phyloP scores from a whole-genome alignment of 2,113 vertebrate genomes.

The Hippolais icterina region DNA sequence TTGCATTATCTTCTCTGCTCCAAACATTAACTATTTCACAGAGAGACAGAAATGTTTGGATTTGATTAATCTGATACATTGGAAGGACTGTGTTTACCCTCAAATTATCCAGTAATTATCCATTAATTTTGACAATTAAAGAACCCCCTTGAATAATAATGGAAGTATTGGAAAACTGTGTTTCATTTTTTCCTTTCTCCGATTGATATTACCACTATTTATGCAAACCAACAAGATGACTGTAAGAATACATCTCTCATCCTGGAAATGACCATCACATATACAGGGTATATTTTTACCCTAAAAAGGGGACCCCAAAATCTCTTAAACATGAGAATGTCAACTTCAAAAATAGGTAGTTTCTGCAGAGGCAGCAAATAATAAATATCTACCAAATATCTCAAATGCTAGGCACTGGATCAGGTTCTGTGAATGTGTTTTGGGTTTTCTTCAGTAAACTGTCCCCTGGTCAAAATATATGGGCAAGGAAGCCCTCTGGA shows the following conservation, averaged over 20 bases:
- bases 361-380: accelerated
- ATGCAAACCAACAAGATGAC: background rate
- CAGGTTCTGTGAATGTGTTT: background rate
- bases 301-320: accelerated
- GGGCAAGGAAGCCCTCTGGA: background rate
- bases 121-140: background rate
- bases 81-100: background rate
- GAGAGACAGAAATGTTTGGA: background rate
- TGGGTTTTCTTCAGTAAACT: background rate
- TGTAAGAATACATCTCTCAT: background rate
- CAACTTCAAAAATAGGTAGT: background rate
- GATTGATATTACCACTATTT: background rate
- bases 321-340: background rate
- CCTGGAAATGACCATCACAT: background rate
- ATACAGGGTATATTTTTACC: background rate
- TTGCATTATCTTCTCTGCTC: constrained; percentile 13
- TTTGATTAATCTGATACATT: background rate
- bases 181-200: background rate
- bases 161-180: background rate
- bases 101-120: background rate
- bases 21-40: constrained; percentile 50
- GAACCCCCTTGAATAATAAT: background rate
- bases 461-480: background rate
- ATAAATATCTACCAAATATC: background rate
- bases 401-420: background rate